phyloP scores from a whole-genome alignment of 2,113 vertebrate species.

The Anarrhichthys ocellatus region DNA sequence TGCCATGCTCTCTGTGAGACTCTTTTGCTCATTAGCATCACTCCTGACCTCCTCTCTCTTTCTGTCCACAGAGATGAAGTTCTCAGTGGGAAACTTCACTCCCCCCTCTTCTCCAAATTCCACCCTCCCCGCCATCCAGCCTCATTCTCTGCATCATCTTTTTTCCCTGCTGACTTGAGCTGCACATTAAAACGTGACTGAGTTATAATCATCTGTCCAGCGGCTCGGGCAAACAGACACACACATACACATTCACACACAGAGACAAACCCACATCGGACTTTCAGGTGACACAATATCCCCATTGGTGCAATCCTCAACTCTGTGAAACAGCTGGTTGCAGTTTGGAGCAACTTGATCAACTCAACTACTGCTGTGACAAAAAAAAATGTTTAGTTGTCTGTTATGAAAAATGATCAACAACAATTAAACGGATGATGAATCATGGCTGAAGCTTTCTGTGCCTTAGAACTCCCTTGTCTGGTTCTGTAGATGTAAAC shows the following conservation, averaged over 20 bases:
- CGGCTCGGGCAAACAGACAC: background rate
- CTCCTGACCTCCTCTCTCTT: background rate
- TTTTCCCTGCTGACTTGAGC: background rate
- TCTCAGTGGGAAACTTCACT: constrained; percentile 8
- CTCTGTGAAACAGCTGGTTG: background rate
- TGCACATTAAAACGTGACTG: background rate
- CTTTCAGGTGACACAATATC: background rate
- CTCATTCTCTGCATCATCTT: background rate
- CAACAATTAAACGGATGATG: background rate
- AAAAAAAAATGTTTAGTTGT: background rate
- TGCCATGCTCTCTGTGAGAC: constrained; percentile 5
- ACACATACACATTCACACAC: background rate
- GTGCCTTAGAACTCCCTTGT: background rate
- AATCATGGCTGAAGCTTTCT: background rate
- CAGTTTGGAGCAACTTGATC: background rate
- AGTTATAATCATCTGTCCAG: background rate
- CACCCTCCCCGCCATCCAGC: background rate
- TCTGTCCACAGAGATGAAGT: background rate
- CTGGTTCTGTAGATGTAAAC: background rate
- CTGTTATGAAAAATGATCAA: background rate
- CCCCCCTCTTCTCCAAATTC: background rate
- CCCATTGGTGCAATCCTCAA: background rate
- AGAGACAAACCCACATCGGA: background rate
- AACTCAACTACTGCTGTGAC: background rate
- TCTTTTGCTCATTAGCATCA: background rate